These are phyloP conservation scores for Fulmarus glacialis DNA, from an alignment of 2,113 vertebrate species.

Conservation along the genomic window DNA sequence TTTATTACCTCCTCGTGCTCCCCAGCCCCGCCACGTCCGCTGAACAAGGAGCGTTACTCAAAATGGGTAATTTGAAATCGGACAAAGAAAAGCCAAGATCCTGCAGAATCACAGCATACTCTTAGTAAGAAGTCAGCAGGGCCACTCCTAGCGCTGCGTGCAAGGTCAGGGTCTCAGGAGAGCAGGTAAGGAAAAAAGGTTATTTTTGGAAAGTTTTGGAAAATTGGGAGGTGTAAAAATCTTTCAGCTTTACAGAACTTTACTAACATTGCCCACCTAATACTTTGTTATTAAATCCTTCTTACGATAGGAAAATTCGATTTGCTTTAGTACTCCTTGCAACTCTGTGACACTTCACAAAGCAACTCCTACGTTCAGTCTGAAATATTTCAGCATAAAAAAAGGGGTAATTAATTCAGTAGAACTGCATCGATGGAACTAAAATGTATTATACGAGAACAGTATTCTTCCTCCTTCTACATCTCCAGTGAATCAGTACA, in stretches of 20 bases:
- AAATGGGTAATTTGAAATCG: background rate
- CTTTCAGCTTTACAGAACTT: background rate
- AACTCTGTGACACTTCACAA: background rate
- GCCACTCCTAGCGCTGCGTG: background rate
- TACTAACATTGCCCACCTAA: background rate
- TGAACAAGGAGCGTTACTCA: accelerated
- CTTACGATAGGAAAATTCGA: background rate
- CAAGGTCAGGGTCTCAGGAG: background rate
- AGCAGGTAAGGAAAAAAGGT: background rate
- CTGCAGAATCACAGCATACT: background rate
- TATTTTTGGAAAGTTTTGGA: background rate
- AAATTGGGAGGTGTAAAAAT: background rate
- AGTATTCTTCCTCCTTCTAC: background rate
- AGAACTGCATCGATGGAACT: background rate
- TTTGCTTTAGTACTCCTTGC: background rate
- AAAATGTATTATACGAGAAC: background rate
- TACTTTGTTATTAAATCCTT: background rate
- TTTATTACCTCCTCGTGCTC: background rate
- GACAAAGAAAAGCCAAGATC: background rate
- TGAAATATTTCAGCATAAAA: background rate
- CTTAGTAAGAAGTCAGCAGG: background rate
- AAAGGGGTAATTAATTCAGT: background rate
- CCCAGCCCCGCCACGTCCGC: background rate
- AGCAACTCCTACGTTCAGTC: background rate
- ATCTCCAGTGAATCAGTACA: background rate